These are phyloP conservation scores for Calcarius lapponicus DNA, from an alignment of 2,797 vertebrate genomes.

Conservation along the genomic window DNA sequence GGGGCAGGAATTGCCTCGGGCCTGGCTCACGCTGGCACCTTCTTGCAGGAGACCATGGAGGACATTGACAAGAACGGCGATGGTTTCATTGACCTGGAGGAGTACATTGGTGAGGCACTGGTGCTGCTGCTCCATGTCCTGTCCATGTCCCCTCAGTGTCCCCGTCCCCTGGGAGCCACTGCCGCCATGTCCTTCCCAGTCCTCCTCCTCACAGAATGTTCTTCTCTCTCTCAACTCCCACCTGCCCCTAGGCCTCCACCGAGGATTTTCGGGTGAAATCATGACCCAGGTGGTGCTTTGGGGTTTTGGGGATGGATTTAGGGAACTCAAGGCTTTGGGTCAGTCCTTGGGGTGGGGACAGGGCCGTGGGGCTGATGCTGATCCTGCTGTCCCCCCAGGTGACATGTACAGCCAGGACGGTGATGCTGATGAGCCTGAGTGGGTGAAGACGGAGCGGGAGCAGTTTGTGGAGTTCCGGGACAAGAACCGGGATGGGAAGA, in stretches of 20 bases:
- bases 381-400: conserved; percentile 66
- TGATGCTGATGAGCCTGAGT: conserved; percentile 85
- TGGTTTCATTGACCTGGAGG: conserved; percentile 89
- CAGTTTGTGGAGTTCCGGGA: conserved; percentile 91
- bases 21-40: fast-evolving
- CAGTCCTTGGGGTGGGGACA: fast-evolving
- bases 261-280: background rate
- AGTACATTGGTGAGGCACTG: conserved; percentile 86
- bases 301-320: background rate
- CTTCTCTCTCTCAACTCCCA: background rate
- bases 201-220: background rate
- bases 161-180: fast-evolving
- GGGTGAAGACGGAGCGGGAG: conserved; percentile 88
- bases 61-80: conserved; percentile 94
- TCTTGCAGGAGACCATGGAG: conserved; percentile 89
- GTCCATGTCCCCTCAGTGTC: background rate
- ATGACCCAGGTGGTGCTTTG: background rate
- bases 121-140: background rate
- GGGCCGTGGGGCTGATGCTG: background rate
- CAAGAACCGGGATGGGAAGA: conserved; percentile 91
- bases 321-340: background rate
- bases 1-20: background rate
- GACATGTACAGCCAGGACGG: conserved; percentile 89
- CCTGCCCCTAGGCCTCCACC: fast-evolving
- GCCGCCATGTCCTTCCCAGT: background rate